phyloP scores from a whole-genome alignment of 2,888 invertebrate genomes.

The Drosophila testacea region DNA sequence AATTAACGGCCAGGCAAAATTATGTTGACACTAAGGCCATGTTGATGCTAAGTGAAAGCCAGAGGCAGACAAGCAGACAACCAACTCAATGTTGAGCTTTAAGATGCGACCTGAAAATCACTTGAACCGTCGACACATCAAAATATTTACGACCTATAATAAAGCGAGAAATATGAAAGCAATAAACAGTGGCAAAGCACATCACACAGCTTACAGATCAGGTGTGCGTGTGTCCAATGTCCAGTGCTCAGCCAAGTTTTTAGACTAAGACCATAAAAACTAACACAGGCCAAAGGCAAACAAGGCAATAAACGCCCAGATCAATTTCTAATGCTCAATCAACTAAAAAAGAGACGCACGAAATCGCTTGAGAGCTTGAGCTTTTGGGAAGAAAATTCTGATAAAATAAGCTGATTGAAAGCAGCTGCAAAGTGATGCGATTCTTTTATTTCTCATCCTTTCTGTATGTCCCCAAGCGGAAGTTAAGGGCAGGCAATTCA shows the following conservation, averaged over 20 bases:
- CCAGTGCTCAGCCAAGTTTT: constrained; percentile 18
- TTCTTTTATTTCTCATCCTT: constrained; percentile 13
- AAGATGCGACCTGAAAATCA: constrained; percentile 40
- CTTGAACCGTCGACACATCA: constrained; percentile 54
- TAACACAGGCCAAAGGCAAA: constrained; percentile 51
- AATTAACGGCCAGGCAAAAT: constrained; percentile 69
- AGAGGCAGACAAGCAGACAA: constrained; percentile 7
- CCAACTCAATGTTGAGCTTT: constrained; percentile 24
- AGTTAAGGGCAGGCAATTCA: constrained; percentile 21
- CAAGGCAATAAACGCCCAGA: constrained; percentile 73
- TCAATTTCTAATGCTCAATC: constrained; percentile 78
- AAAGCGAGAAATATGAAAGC: constrained; percentile 70
- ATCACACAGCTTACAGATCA: constrained; percentile 23
- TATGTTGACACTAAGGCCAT: constrained; percentile 65
- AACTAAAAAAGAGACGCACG: constrained; percentile 54
- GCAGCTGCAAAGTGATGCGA: constrained; percentile 44
- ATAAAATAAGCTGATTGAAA: constrained; percentile 56
- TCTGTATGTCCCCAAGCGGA: not conserved
- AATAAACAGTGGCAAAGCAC: constrained; percentile 53
- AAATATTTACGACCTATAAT: constrained; percentile 74
- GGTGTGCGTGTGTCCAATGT: constrained; percentile 49
- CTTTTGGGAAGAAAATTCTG: constrained; percentile 35
- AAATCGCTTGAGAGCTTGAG: constrained; percentile 39
- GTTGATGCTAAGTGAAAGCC: constrained; percentile 53
- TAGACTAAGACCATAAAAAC: constrained; percentile 62